These are phyloP conservation scores for Hydrozoanthus gracilis DNA, from an alignment of 92 coral and sea anemone species.

Conservation along the genomic window DNA sequence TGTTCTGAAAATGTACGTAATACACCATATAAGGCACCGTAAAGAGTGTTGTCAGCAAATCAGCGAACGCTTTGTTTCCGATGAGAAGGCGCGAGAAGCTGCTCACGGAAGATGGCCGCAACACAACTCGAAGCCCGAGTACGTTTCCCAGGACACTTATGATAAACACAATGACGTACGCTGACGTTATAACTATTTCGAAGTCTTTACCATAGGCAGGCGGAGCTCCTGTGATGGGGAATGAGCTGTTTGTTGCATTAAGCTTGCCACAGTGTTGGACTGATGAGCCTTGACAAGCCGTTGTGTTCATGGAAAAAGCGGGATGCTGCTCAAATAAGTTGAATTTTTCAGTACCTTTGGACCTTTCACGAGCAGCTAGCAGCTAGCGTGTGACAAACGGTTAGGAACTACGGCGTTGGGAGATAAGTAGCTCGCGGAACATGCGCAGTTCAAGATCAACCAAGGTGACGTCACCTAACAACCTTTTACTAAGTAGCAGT, in stretches of 20 bases:
- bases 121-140: constrained; percentile 46
- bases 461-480: no score
- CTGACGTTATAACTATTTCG: constrained; percentile 52
- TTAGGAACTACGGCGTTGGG: no score
- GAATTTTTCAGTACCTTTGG: no score
- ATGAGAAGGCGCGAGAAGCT: constrained; percentile 53
- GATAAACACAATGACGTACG: constrained; percentile 56
- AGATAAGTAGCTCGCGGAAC: no score
- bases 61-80: constrained; percentile 85
- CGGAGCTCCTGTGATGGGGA: not conserved
- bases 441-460: no score
- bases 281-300: not conserved
- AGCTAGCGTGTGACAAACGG: no score
- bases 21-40: constrained; percentile 71
- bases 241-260: constrained; percentile 6
- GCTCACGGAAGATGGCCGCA: constrained; percentile 42
- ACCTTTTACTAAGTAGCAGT: no score
- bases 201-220: constrained; percentile 14
- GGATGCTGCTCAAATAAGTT: no score
- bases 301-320: not conserved
- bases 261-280: not conserved
- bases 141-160: constrained; percentile 54
- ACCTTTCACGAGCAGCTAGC: no score
- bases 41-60: constrained; percentile 74
- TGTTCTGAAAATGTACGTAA: constrained; percentile 54